A percentile compares a stretch with the other conserved stretches of the same genome.
These are phyloP conservation scores for Drosophila bunnanda DNA, from an alignment of 2,888 invertebrate genomes.

Conservation along the genomic window DNA sequence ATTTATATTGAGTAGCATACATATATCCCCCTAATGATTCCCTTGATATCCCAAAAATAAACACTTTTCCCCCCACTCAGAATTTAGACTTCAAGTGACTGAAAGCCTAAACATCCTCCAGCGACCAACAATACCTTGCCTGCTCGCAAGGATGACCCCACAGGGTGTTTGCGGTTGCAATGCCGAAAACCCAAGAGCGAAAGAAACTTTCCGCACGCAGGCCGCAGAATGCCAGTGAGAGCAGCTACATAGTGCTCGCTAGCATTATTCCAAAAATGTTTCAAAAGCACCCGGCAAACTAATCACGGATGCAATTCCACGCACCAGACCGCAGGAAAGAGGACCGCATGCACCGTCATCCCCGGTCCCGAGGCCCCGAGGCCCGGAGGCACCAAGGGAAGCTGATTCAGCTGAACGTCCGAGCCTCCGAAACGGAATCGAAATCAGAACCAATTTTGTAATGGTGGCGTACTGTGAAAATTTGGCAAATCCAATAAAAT, in stretches of 20 bases:
- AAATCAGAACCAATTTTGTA: constrained; percentile 35
- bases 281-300: constrained; percentile 28
- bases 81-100: too few relatives aligned
- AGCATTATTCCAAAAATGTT: constrained; percentile 43
- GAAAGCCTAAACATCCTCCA: neutral
- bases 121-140: too few relatives aligned
- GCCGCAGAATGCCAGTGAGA: constrained; percentile 25
- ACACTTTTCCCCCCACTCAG: neutral
- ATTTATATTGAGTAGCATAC: neutral
- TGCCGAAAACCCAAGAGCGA: constrained; percentile 3
- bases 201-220: constrained; percentile 26
- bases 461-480: constrained; percentile 26
- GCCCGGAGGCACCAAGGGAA: too few relatives aligned
- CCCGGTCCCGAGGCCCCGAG: neutral
- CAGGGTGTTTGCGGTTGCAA: constrained; percentile 6
- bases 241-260: constrained; percentile 23
- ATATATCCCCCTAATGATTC: neutral
- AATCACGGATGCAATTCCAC: constrained; percentile 34
- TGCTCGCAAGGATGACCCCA: constrained; percentile 14
- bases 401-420: constrained; percentile 2
- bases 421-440: constrained; percentile 8
- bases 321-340: constrained; percentile 22
- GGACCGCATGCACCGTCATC: constrained; percentile 8
- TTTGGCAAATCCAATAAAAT: constrained; percentile 54
- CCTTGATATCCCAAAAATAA: neutral